These are phyloP conservation scores for Chaetodon trifascialis DNA, from an alignment of 2,113 vertebrate genomes.

Conservation along the genomic window DNA sequence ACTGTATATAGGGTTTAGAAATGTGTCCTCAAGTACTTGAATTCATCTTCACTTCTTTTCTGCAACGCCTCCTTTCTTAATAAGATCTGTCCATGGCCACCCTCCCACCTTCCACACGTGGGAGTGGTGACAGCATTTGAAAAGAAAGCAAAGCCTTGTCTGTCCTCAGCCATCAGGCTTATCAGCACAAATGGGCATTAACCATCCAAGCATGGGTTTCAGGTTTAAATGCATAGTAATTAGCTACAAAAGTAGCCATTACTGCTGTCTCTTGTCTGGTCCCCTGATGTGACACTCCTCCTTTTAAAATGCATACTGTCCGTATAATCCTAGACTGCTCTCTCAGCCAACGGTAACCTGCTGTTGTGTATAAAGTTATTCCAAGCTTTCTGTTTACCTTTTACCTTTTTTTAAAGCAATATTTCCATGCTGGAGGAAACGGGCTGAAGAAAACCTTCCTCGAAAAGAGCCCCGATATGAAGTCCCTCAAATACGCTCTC, in stretches of 20 bases:
- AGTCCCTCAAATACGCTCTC: constrained; percentile 95
- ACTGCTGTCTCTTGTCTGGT: constrained; percentile 43
- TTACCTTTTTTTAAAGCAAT: constrained; percentile 89
- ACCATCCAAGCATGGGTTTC: constrained; percentile 42
- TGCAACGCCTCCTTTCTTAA: constrained; percentile 31
- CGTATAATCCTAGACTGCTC: constrained; percentile 33
- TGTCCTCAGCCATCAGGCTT: constrained; percentile 43
- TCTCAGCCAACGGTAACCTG: constrained; percentile 15
- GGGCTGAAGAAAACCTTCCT: constrained; percentile 98
- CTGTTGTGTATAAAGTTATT: neutral
- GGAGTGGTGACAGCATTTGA: constrained; percentile 52
- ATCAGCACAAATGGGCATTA: constrained; percentile 57
- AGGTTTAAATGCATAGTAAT: constrained; percentile 64
- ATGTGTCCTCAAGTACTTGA: neutral
- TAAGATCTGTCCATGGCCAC: constrained; percentile 30
- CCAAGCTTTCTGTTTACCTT: constrained; percentile 9
- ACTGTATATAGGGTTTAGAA: neutral
- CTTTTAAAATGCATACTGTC: constrained; percentile 44
- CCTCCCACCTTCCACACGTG: constrained; percentile 41
- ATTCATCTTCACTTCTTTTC: constrained; percentile 3
- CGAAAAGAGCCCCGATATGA: constrained; percentile 96
- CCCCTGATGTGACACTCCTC: constrained; percentile 14
- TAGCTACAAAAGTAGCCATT: constrained; percentile 60
- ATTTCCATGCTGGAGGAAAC: constrained; percentile 98
- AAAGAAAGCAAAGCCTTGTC: constrained; percentile 46